Base-by-base conservation (phyloP, 2,797 vertebrate species). In the Pagetopsis macropterus region DNA sequence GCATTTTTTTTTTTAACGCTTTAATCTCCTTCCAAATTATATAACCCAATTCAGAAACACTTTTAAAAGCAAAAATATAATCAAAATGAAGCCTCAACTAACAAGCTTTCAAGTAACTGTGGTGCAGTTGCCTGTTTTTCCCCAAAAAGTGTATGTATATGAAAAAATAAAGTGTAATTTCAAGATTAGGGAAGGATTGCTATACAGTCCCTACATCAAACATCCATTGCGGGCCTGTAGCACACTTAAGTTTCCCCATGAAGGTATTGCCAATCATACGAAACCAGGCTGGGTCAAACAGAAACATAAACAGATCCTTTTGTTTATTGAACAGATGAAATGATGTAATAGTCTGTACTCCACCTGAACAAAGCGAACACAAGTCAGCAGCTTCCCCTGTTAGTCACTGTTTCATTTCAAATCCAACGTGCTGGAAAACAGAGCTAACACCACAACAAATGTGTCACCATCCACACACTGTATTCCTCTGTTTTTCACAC, bases 341-440 rank as follows among this genome's bases (percentile, higher is more conserved):
- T 27, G 2, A 37, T 9, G 33, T 37, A 37, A 6, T 37, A 9
- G 7, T 37, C 33, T 37, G 17, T 65, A 45, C 5, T n/a, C 43
- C 23, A 27, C 12, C 17, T 58, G 49, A 63, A 40, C 46, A 57
- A 17, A 65, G 19, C 11, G 40, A 23, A 43, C 9, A 48, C 33
- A 13, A 31, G 31, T 56, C 48, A 33, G 37, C 19, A 37, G 33
- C 61, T 65, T 33, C 60, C 46, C 43, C 49, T 46, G n/a, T 50
- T 9, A 37, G 11, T 45, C 54, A 33, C 56, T n/a, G 59, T 50
- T 72, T 67, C 48, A 55, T 70, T 65, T 65, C 1, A 65, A 45
- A 62, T 65, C 54, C 19, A 57, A 19, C 14, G 55, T 41, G 52
- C 65, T 59, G 56, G n/a, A 65, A 31, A 54, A 72, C 52, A 16